phyloP scores from a whole-genome alignment of 2,113 vertebrate species.

The Synodontis membranacea region DNA sequence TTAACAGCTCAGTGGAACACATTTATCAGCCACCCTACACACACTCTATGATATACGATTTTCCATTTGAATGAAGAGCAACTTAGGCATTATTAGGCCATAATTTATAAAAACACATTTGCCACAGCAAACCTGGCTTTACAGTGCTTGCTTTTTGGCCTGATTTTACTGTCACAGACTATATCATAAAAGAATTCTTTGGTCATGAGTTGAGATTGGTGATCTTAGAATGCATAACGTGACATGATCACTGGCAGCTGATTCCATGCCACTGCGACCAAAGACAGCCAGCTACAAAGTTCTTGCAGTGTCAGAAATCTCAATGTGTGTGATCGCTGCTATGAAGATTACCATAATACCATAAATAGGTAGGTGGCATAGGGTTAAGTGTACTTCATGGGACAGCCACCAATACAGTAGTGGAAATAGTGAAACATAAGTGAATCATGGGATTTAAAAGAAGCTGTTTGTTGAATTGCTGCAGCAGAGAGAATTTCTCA shows the following conservation, averaged over 20 bases:
- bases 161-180: not conserved
- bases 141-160: not conserved
- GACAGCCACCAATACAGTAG: not conserved
- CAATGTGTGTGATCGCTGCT: not conserved
- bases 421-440: not conserved
- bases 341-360: not conserved
- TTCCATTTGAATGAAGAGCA: not conserved
- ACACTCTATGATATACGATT: too few species aligned
- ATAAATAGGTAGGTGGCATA: not conserved
- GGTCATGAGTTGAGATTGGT: not conserved
- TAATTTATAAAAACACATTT: not conserved
- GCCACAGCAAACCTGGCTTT: not conserved
- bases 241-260: not conserved
- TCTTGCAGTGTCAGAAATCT: not conserved
- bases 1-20: not conserved
- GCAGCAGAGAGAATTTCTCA: not conserved
- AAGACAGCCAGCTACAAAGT: not conserved
- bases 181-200: not conserved
- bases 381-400: not conserved
- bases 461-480: not conserved
- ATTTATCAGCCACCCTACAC: not conserved
- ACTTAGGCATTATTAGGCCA: not conserved
- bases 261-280: not conserved
- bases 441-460: not conserved
- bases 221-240: not conserved